Base-by-base conservation (phyloP, 2,888 invertebrate genomes). In the Drosophila paramelanica region DNA sequence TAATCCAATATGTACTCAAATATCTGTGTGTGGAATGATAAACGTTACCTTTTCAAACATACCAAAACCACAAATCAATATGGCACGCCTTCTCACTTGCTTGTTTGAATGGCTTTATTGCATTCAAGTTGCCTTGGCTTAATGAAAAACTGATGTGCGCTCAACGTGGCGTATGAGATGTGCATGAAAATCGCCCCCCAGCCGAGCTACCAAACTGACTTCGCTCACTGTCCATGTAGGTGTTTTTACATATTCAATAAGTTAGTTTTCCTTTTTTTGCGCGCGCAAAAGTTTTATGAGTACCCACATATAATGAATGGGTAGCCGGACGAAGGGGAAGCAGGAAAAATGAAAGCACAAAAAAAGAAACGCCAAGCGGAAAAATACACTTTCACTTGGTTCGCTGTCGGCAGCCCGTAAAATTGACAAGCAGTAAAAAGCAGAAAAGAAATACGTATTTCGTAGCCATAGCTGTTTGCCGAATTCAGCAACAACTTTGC, bases 381-480 rank as follows among this genome's bases (percentile, higher is more conserved):
- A 51, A 70, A 83, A 56, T 36, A 59, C 55, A 66, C 69, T 81
- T 79, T 75, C 43, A 38, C 53, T 47, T 31, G 39, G 55, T 52
- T 60, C 60, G 42, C 59, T 60, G 64, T 74, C 53, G 74, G 47
- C 57, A 60, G 79, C 57, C 73, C 67, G 57, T 79, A 75, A 83
- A 87, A 87, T 83, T 87, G 87, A 89, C 87, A 83, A 88, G 81
- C 68, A 70, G 64, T 83, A 80, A 86, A 80, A 77, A 59, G 36
- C 66, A 52, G 38, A 86, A 80, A 77, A 59, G 36, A 67, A 52
- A 42, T 45, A 42, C 31, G 38, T 46, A 58, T 33, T 27, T 17
- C 36, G 25, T 33, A 27, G n/a, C 13, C 8, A 10, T 20, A 27
- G 62, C 50, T 62, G 38, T 79, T 77, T 75, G 47, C 45, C 47